Base-by-base conservation (phyloP, 2,113 vertebrate species). In the Lophochroa leadbeateri region DNA sequence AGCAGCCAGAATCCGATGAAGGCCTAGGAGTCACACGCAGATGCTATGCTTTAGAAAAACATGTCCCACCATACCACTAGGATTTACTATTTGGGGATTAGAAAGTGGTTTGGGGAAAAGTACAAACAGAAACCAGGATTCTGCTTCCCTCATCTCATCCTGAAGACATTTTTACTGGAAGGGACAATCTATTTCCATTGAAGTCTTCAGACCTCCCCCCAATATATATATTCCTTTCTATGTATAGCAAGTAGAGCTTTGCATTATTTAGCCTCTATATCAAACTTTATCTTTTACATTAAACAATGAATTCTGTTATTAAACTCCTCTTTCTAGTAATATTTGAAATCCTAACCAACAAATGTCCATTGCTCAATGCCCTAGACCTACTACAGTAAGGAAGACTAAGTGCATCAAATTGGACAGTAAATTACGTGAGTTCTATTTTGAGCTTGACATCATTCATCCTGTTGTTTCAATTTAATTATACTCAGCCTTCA, bases 401-500 rank as follows among this genome's bases (percentile, higher is more conserved):
- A 75, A 55, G 47, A 84, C 25, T 50, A 88, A 72, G 21, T 76
- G 29, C 39, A 82, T 86, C 82, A 86, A 81, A 79, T 47, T 52
- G 68, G 47, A 79, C 57, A 65, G 35, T 79, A 96, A 93, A 92
- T 92, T 79, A 89, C 3, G 0, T 28, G 43, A 46, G 41, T 91
- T 96, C 92, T 97, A 70, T 86, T 94, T 91, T 69, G 28, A 86
- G 65, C 9, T 3, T 94, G 86, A 76, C 61, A 82, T 93, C 29
- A 90, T 58, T 97, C 91, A 96, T 96, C 52, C 80, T 81, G 55
- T 86, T 97, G 61, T 92, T 96, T 94, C 72, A 58, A 53, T 85
- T 68, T 89, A 82, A 92, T 94, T 96, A 95, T 91, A 95, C 87
- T 94, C 86, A 91, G 91, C 77, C 61, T 91, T 84, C 86, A 93